phyloP scores from a whole-genome alignment of 1,140 invertebrate genomes.

The Chlorops oryzae region DNA sequence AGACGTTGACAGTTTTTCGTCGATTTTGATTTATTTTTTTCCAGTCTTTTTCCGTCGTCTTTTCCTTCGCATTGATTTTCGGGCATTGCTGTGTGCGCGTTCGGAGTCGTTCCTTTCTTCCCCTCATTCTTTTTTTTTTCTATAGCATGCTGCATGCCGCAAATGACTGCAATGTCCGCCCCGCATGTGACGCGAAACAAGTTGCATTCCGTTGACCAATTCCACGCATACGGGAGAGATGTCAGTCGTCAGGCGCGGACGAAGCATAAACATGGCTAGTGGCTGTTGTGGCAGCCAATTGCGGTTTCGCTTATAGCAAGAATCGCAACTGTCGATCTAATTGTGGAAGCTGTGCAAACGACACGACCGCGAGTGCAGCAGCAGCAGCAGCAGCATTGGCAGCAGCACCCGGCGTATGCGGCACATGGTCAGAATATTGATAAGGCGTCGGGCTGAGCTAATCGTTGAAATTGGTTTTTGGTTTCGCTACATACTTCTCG shows the following conservation, averaged over 20 bases:
- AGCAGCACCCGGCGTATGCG: slow-evolving; percentile 13
- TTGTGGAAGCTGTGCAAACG: not conserved
- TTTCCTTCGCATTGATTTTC: too few relatives aligned
- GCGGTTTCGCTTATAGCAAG: slow-evolving; percentile 16
- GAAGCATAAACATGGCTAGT: slow-evolving; percentile 14
- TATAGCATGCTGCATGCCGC: not conserved
- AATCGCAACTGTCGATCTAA: too few relatives aligned
- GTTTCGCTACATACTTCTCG: not conserved
- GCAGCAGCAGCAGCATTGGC: not conserved
- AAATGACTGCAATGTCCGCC: not conserved
- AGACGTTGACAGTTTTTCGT: too few relatives aligned
- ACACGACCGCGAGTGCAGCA: not conserved
- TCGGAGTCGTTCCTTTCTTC: not conserved
- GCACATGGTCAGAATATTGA: slow-evolving; percentile 42
- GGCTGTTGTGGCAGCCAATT: slow-evolving; percentile 20
- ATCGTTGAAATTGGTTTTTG: slow-evolving; percentile 4
- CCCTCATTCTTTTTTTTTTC: too few relatives aligned
- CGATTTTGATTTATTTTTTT: too few relatives aligned
- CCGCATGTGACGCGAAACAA: slow-evolving; percentile 26
- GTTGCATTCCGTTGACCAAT: slow-evolving; percentile 47
- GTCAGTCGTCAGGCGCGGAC: slow-evolving; percentile 14
- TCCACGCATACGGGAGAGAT: slow-evolving; percentile 29
- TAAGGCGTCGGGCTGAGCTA: slow-evolving; percentile 20
- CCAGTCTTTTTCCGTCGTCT: too few relatives aligned
- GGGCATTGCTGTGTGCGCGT: too few relatives aligned